phyloP scores from a whole-genome alignment of 2,888 invertebrate species.

The Plebejus melissa region DNA sequence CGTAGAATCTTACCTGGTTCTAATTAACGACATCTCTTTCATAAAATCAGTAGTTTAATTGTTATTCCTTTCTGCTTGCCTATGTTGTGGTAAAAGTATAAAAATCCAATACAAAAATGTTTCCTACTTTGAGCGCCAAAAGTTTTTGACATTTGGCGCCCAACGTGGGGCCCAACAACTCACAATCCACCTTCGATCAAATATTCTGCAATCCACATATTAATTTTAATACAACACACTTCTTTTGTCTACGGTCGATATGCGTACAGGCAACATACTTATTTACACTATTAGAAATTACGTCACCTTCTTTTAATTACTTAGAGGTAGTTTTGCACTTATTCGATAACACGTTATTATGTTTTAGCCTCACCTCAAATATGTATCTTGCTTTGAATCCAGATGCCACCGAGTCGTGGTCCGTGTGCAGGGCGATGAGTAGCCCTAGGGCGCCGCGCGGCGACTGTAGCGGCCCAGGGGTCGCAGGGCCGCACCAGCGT shows the following conservation, averaged over 20 bases:
- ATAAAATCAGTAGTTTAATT: too few species aligned
- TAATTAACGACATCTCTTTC: too few species aligned
- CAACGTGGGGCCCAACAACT: background rate
- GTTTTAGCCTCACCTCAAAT: constrained; percentile 81
- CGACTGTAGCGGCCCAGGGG: constrained; percentile 97
- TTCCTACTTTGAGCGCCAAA: background rate
- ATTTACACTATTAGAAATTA: background rate
- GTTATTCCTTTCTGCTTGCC: too few species aligned
- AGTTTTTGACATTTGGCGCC: background rate
- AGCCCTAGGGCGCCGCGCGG: constrained; percentile 92
- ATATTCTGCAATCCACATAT: too few species aligned
- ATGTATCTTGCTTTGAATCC: constrained; percentile 98
- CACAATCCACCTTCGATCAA: background rate
- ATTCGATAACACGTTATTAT: too few species aligned
- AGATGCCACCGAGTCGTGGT: constrained; percentile 91
- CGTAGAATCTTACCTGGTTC: too few species aligned
- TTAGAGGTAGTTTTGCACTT: too few species aligned
- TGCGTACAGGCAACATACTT: background rate
- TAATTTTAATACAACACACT: too few species aligned
- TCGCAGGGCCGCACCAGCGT: constrained; percentile 93
- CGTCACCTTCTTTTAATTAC: background rate
- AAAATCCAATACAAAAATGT: background rate
- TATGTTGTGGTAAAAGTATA: too few species aligned
- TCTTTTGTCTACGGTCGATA: too few species aligned
- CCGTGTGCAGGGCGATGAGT: constrained; percentile 92